Evolutionary conservation across 2,888 invertebrate species (phyloP).

Genomic region (Cepaea hortensis): DNA sequence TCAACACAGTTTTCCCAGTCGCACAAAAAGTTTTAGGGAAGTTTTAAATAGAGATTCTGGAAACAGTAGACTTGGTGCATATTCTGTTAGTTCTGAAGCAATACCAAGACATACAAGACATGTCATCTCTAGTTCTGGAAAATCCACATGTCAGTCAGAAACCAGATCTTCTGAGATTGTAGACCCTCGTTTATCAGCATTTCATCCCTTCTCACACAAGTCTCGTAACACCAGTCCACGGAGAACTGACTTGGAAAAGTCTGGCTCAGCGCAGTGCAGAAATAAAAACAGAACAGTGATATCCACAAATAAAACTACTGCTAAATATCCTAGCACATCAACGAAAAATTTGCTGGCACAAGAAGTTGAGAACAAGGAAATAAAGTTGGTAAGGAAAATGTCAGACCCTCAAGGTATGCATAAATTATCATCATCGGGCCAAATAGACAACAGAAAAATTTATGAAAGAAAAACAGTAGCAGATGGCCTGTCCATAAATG

Average conservation of each 20-base stretch:
- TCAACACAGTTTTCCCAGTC: no score
- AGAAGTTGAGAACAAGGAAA: background rate
- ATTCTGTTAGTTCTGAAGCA: no score
- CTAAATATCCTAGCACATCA: background rate
- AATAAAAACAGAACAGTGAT: background rate
- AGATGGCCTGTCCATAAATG: background rate
- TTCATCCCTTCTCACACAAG: background rate
- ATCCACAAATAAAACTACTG: background rate
- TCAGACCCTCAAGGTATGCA: background rate
- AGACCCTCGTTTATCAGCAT: background rate
- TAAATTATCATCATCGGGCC: background rate
- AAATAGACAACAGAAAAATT: background rate
- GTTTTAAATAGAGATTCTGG: no score
- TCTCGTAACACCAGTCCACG: background rate
- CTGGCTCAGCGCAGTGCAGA: background rate
- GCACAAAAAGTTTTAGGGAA: no score
- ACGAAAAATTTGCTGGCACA: background rate
- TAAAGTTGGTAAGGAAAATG: background rate
- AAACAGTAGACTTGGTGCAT: no score
- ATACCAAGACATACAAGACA: background rate
- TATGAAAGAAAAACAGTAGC: background rate
- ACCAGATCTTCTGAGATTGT: background rate
- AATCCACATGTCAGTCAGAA: background rate
- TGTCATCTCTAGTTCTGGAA: background rate
- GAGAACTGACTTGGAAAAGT: background rate